phyloP scores from a whole-genome alignment of 2,113 vertebrate species.

The Noturus placidus region DNA sequence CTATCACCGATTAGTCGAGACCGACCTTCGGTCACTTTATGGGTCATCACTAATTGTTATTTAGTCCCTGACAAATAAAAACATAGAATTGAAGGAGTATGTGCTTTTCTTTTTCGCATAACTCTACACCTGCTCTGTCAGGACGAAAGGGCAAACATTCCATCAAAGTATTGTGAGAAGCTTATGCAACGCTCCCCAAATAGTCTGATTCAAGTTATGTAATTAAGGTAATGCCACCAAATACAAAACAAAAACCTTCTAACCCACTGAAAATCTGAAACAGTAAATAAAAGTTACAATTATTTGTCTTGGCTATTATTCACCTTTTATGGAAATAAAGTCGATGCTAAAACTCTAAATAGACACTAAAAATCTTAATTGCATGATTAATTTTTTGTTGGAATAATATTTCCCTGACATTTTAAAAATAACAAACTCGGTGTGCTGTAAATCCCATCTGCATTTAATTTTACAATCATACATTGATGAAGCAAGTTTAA shows the following conservation, averaged over 20 bases:
- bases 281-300: not conserved
- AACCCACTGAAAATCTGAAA: not conserved
- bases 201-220: not conserved
- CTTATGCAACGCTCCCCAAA: not conserved
- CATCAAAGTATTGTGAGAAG: too few species aligned
- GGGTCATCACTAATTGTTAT: too few species aligned
- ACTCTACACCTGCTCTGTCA: not conserved
- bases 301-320: not conserved
- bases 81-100: not conserved
- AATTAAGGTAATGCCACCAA: not conserved
- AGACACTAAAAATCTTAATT: not conserved
- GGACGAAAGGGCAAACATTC: too few species aligned
- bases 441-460: not conserved
- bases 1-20: too few species aligned
- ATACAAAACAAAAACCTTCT: not conserved
- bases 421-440: not conserved
- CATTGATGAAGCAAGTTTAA: not conserved
- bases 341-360: not conserved
- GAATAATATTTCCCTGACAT: not conserved
- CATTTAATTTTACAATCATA: not conserved
- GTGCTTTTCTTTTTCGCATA: not conserved
- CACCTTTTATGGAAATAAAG: not conserved
- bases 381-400: too few species aligned
- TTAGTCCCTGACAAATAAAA: not conserved
- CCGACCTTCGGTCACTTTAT: too few species aligned